phyloP scores from a whole-genome alignment of 92 coral and sea anemone genomes.

The Actinernus sp. region DNA sequence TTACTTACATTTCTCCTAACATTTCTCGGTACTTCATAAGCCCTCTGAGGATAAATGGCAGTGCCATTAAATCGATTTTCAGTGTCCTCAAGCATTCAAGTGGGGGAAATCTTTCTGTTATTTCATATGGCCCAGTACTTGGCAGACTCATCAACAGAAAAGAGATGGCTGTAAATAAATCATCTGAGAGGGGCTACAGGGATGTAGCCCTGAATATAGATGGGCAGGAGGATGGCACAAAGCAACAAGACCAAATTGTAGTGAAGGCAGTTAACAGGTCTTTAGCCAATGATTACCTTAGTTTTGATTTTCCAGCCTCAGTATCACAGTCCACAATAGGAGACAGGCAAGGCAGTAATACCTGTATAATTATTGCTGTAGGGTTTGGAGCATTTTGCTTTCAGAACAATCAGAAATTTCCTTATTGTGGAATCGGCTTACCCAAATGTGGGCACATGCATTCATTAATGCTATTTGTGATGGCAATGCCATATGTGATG shows the following conservation, averaged over 20 bases:
- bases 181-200: constrained; percentile 31
- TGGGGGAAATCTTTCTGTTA: constrained; percentile 37
- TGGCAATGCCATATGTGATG: constrained; percentile 49
- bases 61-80: constrained; percentile 34
- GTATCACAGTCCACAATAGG: constrained; percentile 36
- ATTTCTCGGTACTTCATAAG: constrained; percentile 21
- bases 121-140: constrained; percentile 25
- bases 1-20: not conserved
- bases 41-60: constrained; percentile 33
- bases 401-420: constrained; percentile 34
- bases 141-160: constrained; percentile 28
- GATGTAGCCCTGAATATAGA: constrained; percentile 8
- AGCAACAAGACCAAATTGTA: no score
- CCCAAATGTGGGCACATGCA: constrained; percentile 18
- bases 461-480: constrained; percentile 44
- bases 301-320: constrained; percentile 6
- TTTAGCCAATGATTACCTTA: not conserved
- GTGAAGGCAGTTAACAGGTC: not conserved
- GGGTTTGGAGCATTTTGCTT: constrained; percentile 16
- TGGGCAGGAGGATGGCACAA: constrained; percentile 2
- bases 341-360: constrained; percentile 43
- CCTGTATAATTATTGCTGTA: constrained; percentile 46
- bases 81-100: constrained; percentile 24
- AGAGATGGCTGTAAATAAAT: constrained; percentile 1
- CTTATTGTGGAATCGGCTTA: constrained; percentile 23